These are phyloP conservation scores for Drosophila lacicola DNA, from an alignment of 2,888 invertebrate genomes.

Conservation along the genomic window DNA sequence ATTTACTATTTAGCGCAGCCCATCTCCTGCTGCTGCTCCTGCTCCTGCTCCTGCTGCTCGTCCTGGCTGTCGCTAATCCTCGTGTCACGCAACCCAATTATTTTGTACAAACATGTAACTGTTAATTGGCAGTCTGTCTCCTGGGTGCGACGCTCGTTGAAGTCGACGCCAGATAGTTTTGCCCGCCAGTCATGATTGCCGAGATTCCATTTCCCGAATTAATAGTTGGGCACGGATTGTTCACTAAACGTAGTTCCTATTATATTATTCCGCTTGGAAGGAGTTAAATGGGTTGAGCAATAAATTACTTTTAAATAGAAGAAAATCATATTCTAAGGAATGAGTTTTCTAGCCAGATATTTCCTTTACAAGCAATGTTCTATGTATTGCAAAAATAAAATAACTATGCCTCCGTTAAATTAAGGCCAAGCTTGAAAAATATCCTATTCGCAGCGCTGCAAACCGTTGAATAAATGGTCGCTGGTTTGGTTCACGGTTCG, in stretches of 20 bases:
- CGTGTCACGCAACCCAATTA: slow-evolving; percentile 76
- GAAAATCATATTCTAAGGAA: neutral
- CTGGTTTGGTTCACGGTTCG: too few relatives aligned
- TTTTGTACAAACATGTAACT: slow-evolving; percentile 76
- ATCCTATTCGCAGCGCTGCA: too few relatives aligned
- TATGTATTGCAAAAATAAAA: too few relatives aligned
- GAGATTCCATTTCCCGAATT: slow-evolving; percentile 62
- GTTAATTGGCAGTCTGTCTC: slow-evolving; percentile 78
- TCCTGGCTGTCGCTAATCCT: slow-evolving; percentile 40
- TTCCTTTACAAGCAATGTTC: neutral
- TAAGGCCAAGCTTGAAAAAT: too few relatives aligned
- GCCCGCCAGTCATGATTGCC: slow-evolving; percentile 32
- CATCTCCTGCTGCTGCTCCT: neutral
- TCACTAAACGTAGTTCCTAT: slow-evolving; percentile 2
- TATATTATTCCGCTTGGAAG: neutral
- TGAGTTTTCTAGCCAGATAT: neutral
- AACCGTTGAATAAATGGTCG: too few relatives aligned
- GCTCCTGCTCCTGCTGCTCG: neutral
- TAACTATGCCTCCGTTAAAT: too few relatives aligned
- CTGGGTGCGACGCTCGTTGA: slow-evolving; percentile 48
- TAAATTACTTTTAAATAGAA: neutral
- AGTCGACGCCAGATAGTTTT: slow-evolving; percentile 45
- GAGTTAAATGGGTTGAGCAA: slow-evolving; percentile 4
- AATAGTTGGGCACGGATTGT: slow-evolving; percentile 29
- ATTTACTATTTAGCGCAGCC: slow-evolving; percentile 64